phyloP scores from a whole-genome alignment of 2,113 vertebrate genomes.

The Macheiramphus alcinus region DNA sequence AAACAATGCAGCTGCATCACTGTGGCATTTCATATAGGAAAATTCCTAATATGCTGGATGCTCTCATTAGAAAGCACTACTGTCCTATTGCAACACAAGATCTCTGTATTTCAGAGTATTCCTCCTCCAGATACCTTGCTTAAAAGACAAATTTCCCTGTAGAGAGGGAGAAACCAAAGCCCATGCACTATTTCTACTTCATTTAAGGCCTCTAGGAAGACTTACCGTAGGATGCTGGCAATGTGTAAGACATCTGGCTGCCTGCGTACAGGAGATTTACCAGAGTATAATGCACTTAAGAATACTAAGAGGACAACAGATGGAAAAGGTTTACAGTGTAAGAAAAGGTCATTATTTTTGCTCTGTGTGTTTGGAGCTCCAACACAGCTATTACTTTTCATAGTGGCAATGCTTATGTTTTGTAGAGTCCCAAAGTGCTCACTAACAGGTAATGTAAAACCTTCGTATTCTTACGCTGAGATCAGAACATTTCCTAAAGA shows the following conservation, averaged over 20 bases:
- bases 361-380: background rate
- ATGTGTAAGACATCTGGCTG: background rate
- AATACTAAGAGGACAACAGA: background rate
- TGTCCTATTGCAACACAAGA: background rate
- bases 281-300: background rate
- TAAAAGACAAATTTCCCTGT: background rate
- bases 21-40: background rate
- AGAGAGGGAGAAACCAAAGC: background rate
- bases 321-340: background rate
- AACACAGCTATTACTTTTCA: background rate
- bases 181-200: background rate
- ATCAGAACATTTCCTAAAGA: background rate
- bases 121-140: background rate
- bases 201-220: background rate
- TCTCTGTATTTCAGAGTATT: background rate
- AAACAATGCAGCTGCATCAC: background rate
- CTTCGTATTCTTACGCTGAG: background rate
- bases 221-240: background rate
- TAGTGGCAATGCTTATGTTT: background rate
- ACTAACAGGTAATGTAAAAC: background rate
- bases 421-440: background rate
- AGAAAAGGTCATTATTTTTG: background rate
- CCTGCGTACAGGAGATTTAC: background rate
- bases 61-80: background rate
- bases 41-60: background rate